A percentile compares a stretch with the other conserved stretches of the same genome.
Evolutionary conservation across 2,113 vertebrate genomes (phyloP).

Genomic region (Catharus bicknelli): DNA sequence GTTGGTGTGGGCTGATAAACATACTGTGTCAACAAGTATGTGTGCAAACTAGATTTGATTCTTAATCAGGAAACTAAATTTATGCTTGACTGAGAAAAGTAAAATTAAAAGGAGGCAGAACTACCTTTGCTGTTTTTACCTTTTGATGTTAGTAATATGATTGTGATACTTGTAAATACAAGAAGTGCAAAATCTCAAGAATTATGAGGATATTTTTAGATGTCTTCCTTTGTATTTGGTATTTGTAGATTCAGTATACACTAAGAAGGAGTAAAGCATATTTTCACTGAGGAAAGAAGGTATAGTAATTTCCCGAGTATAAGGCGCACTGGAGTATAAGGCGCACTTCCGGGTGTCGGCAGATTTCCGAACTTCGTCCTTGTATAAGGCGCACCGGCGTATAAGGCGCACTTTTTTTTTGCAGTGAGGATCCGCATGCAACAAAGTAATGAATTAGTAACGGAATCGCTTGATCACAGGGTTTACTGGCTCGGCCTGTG

Average conservation of each 20-base stretch:
- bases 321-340: too few species aligned
- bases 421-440: too few species aligned
- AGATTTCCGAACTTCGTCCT: too few species aligned
- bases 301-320: too few species aligned
- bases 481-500: too few species aligned
- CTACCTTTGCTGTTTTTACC: not conserved
- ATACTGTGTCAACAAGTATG: not conserved
- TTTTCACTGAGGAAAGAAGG: not conserved
- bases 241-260: not conserved
- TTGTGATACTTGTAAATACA: not conserved
- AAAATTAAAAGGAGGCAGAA: not conserved
- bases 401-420: too few species aligned
- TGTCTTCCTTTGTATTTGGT: not conserved
- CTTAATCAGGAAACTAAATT: not conserved
- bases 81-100: not conserved
- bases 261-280: not conserved
- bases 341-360: too few species aligned
- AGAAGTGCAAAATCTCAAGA: not conserved
- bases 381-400: too few species aligned
- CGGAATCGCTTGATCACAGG: too few species aligned
- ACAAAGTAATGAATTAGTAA: too few species aligned
- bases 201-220: not conserved
- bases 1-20: fast-evolving
- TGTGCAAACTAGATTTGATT: not conserved
- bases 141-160: not conserved